Evolutionary conservation across 1,140 invertebrate genomes (phyloP).

Genomic region (Steinernema feltiae): DNA sequence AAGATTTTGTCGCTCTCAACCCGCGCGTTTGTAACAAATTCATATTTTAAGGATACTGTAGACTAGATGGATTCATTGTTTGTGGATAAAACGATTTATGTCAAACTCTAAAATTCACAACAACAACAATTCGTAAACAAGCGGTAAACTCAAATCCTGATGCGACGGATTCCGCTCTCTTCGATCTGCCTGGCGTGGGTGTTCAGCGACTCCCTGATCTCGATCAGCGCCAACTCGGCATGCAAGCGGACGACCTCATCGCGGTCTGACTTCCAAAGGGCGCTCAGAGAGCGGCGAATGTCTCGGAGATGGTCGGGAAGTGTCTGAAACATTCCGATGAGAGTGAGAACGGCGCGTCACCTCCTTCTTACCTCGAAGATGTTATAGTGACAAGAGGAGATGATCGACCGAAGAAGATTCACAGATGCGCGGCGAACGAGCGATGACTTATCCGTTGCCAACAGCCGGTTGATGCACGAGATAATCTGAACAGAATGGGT

Average conservation of each 20-base stretch:
- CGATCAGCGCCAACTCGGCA: slow-evolving; percentile 42
- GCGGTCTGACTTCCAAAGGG: slow-evolving; percentile 27
- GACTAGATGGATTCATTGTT: too few relatives aligned
- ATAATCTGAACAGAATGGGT: slow-evolving; percentile 44
- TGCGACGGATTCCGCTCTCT: too few relatives aligned
- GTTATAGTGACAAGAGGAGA: slow-evolving; percentile 18
- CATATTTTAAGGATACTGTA: too few relatives aligned
- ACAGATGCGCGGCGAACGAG: slow-evolving; percentile 38
- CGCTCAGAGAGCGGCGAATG: slow-evolving; percentile 25
- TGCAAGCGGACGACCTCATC: slow-evolving; percentile 46
- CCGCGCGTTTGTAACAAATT: too few relatives aligned
- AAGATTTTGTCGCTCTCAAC: too few relatives aligned
- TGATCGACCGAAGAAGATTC: slow-evolving; percentile 33
- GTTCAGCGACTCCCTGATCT: slow-evolving; percentile 34
- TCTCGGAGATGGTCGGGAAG: slow-evolving; percentile 34
- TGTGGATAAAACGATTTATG: too few relatives aligned
- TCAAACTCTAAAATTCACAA: too few relatives aligned
- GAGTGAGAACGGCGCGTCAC: too few relatives aligned
- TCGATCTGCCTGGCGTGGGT: slow-evolving; percentile 5
- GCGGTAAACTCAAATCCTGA: too few relatives aligned
- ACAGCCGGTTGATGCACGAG: slow-evolving; percentile 28
- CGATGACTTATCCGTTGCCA: not conserved
- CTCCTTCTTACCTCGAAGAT: slow-evolving; percentile 32
- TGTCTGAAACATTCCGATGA: slow-evolving; percentile 22
- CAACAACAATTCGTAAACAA: too few relatives aligned